Evolutionary conservation across 2,113 vertebrate species (phyloP), one percentile per base, ranked within the genome.

Genomic region (Columba janthina): DNA sequence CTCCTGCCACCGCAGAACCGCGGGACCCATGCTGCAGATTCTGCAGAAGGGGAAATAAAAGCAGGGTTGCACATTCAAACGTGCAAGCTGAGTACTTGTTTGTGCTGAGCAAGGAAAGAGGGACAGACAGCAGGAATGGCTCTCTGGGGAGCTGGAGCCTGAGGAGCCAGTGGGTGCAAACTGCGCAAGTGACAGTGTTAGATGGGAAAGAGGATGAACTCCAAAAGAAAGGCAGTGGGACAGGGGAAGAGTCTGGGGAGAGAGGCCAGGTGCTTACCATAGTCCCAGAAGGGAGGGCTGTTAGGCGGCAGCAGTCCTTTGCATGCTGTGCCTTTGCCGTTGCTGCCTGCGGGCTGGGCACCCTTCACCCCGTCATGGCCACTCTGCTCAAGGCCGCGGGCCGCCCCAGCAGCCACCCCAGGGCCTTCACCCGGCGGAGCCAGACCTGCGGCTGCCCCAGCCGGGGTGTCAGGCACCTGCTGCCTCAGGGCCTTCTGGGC

Each of bases 401-500:
- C 20, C 1, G 4, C 32, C 15, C 8, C 5, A 0, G 26, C 4
- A 4, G 61, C 57, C 19, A 34, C 29, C 10, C 3, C 61, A 3
- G 36, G 18, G 12, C 65, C 80, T n/a, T 85, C 70, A 0, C 44
- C 64, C 0, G 6, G 25, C 12, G 70, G 34, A 24, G 62, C 6
- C 1, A 80, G 42, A 31, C 44, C 85, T 6, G 50, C 2, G 0
- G 21, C 75, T 2, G 50, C 76, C 48, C 31, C 62, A 5, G 56
- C 20, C 1, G 44, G 82, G 20, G 74, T 21, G 25, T 97, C 97
- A 0, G 89, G 76, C 36, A 82, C 40, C 90, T 97, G 96, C 40
- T 91, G 97, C 89, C 94, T 96, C 66, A 98, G 94, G 25, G 97
- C 82, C 81, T 98, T 98, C 90, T 99, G 98, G 13, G 96, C 98